Evolutionary conservation across 2,888 invertebrate genomes (phyloP).

Genomic region (Pristionchus fissidentatus): DNA sequence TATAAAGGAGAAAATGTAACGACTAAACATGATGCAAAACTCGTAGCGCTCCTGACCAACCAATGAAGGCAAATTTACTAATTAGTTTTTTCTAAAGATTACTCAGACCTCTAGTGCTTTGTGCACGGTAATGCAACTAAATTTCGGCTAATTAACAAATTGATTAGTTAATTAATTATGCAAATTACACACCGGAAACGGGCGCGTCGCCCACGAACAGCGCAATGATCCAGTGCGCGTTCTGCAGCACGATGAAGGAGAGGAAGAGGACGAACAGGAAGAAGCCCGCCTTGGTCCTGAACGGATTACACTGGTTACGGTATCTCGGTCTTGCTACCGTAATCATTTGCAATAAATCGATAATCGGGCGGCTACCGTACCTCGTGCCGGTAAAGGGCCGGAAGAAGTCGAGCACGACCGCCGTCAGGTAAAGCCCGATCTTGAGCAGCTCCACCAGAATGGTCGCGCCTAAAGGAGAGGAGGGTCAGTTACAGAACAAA

Average conservation of each 20-base stretch:
- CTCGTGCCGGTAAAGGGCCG: constrained; percentile 70
- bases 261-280: constrained; percentile 50
- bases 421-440: constrained; percentile 68
- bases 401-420: constrained; percentile 67
- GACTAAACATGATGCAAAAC: no score
- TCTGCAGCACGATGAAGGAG: constrained; percentile 49
- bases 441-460: constrained; percentile 71
- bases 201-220: background rate
- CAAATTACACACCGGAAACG: background rate
- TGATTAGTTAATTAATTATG: background rate
- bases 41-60: no score
- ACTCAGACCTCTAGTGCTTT: no score
- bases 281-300: constrained; percentile 54
- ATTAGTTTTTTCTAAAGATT: no score
- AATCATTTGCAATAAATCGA: background rate
- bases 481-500: background rate
- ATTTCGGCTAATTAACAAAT: background rate
- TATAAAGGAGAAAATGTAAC: no score
- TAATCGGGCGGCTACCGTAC: constrained; percentile 47
- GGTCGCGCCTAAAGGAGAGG: constrained; percentile 54
- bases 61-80: no score
- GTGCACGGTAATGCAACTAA: background rate
- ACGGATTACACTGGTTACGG: background rate
- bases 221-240: constrained; percentile 41
- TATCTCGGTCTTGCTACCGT: background rate